These are phyloP conservation scores for Monomorium pharaonis DNA, from an alignment of 1,140 invertebrate genomes.

Conservation along the genomic window DNA sequence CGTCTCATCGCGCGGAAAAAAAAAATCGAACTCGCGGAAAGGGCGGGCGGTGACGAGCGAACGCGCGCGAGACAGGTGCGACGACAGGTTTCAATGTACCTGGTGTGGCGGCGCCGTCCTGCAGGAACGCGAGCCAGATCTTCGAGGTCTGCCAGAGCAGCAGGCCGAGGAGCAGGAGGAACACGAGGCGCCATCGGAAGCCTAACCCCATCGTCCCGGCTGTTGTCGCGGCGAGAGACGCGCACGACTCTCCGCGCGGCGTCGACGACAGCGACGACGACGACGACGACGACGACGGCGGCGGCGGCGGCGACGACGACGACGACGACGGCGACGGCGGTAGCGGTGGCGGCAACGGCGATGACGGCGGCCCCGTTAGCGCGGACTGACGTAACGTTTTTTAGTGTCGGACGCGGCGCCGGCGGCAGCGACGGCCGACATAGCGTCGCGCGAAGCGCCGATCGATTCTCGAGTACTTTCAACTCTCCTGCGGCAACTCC, in stretches of 20 bases:
- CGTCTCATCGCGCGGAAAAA: background rate
- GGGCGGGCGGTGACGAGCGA: background rate
- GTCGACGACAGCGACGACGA: background rate
- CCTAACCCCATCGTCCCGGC: slow-evolving; percentile 70
- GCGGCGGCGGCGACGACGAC: background rate
- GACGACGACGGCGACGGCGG: background rate
- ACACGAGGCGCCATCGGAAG: slow-evolving; percentile 70
- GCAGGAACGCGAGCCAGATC: slow-evolving; percentile 59
- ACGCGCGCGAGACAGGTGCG: too few relatives aligned
- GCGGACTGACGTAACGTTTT: slow-evolving; percentile 31
- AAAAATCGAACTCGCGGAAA: background rate
- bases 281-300: background rate
- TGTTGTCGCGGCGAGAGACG: background rate
- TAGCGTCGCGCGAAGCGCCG: background rate
- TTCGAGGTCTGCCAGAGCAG: slow-evolving; percentile 75
- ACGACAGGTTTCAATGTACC: slow-evolving; percentile 57
- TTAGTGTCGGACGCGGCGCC: background rate
- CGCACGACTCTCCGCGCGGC: slow-evolving; percentile 29
- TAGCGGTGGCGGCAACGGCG: background rate
- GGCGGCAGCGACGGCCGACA: background rate
- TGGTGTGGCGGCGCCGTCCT: slow-evolving; percentile 38
- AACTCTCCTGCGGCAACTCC: background rate
- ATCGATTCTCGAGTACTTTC: background rate
- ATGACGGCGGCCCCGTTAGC: background rate
- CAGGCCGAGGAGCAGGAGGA: slow-evolving; percentile 57